Base-by-base conservation (phyloP, 2,888 invertebrate genomes). In the Noctua pronuba region DNA sequence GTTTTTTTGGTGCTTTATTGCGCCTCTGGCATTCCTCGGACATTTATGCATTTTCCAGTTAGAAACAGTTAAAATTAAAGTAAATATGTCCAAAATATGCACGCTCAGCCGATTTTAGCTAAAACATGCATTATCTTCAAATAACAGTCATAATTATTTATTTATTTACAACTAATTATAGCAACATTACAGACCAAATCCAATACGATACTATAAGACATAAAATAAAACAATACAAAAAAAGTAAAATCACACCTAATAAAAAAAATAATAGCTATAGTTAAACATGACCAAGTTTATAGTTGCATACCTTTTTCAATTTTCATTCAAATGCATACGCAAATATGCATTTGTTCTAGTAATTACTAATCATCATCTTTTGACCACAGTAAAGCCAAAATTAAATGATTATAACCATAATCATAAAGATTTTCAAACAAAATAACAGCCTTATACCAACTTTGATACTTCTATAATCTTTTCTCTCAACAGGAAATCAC, bases 401-500 rank as follows among this genome's bases (percentile, higher is more conserved):
- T 28, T 6, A 16, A 28, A 16, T 52, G 52, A 52, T 2, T 55
- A 5, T n/a, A 18, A 1, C 18, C 21, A n/a, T 41, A n/a, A 65
- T 16, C n/a, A 5, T 65, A 7, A 41, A 65, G 18, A 28, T 41
- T 41, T 28, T n/a, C n/a, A 41, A n/a, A 65, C 65, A 65, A n/a
- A 41, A n/a, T 41, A 41, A 65, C n/a, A 16, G 38, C 4, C 8
- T 65, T 41, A 31, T 21, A 65, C 41, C 41, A 65, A 65, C n/a
- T n/a, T 41, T n/a, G n/a, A 41, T 41, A 41, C 38, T n/a, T 41
- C 64, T 38, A n/a, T n/a, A 41, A 41, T 41, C n/a, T 28, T 0
- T n/a, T 65, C 11, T 58, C 55, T 16, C 5, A 58, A 75, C 82
- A 49, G 49, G 41, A 80, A 69, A 83, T 6, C 44, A 31, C 11